Conservation (phyloP, 2,797 vertebrate genomes). For the Borostomias antarcticus region DNA sequence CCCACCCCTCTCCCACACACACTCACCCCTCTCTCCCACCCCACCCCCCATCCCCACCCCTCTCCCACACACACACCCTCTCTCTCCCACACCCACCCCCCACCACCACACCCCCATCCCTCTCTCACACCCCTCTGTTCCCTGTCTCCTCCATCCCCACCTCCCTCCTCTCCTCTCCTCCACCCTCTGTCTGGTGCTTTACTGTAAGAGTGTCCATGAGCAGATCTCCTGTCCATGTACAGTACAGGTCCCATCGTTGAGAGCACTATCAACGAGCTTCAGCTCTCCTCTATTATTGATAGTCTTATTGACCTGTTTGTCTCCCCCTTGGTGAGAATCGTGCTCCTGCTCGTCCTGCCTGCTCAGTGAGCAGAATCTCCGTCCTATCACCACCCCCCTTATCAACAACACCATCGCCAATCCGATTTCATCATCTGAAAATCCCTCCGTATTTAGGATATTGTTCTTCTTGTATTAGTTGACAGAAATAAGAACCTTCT, state of each 20-base stretch:
- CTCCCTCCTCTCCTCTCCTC: not conserved
- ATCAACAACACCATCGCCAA: not conserved
- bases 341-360: conserved; percentile 58
- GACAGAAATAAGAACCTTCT: too few relatives aligned
- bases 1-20: not conserved
- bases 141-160: not conserved
- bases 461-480: too few relatives aligned
- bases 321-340: conserved; percentile 62
- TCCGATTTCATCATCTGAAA: not conserved
- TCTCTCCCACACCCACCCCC: conserved; percentile 1
- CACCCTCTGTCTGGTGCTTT: not conserved
- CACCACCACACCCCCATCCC: not conserved
- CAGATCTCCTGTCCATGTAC: conserved; percentile 23
- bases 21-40: conserved; percentile 12
- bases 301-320: conserved; percentile 69
- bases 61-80: not conserved
- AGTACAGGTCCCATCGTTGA: conserved; percentile 13
- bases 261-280: conserved; percentile 44
- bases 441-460: not conserved
- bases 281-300: conserved; percentile 65
- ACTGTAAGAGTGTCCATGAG: not conserved
- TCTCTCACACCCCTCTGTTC: not conserved
- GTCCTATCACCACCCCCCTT: conserved; percentile 17
- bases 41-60: not conserved
- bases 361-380: conserved; percentile 50